phyloP scores from a whole-genome alignment of 1,140 invertebrate species.

The Drosophila carrolli region DNA sequence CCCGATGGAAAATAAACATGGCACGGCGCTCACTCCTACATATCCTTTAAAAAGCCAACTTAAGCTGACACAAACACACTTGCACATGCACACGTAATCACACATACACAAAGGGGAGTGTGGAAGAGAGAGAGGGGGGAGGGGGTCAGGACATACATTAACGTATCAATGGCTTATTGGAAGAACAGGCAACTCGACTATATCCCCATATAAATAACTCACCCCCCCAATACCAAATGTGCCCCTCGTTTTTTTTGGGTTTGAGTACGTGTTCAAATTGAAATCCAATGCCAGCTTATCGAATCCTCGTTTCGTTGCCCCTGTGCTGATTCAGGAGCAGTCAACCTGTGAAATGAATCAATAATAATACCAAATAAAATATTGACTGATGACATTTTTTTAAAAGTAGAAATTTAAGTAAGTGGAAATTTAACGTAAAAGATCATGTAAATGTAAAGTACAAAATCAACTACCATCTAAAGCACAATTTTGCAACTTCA shows the following conservation, averaged over 20 bases:
- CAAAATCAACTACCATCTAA: too few species aligned
- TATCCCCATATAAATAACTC: conserved; percentile 29
- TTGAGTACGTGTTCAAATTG: conserved; percentile 57
- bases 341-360: conserved; percentile 32
- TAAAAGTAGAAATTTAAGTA: too few species aligned
- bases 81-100: conserved; percentile 16
- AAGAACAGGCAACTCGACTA: conserved; percentile 27
- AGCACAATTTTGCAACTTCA: too few species aligned
- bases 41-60: conserved; percentile 62
- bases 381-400: not conserved
- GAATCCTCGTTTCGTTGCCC: conserved; percentile 1
- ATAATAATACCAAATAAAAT: conserved; percentile 15
- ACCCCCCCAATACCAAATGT: conserved; percentile 11
- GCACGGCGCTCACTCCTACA: conserved; percentile 27
- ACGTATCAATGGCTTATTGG: conserved; percentile 75
- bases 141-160: conserved; percentile 59
- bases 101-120: not conserved
- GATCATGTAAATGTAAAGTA: too few species aligned
- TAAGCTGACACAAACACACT: conserved; percentile 51
- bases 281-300: conserved; percentile 59
- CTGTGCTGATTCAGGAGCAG: conserved; percentile 9
- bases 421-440: too few species aligned
- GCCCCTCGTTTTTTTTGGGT: conserved; percentile 1
- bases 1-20: conserved; percentile 37
- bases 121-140: too few species aligned